These are phyloP conservation scores for Cydia fagiglandana DNA, from an alignment of 1,140 invertebrate genomes.

Conservation along the genomic window DNA sequence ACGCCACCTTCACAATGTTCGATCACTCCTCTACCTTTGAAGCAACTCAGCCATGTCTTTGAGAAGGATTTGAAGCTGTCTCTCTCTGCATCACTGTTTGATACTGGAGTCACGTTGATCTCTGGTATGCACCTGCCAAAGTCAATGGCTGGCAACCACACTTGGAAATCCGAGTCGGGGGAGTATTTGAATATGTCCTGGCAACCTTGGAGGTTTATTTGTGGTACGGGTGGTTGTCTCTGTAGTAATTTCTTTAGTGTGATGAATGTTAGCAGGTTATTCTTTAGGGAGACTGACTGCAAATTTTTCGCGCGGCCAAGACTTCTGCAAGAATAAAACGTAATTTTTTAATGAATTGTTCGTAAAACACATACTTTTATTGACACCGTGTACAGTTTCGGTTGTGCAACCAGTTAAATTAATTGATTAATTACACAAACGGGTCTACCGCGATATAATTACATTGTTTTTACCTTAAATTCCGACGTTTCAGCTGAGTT, in stretches of 20 bases:
- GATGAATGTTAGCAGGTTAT: slow-evolving; percentile 71
- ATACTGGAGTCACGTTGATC: slow-evolving; percentile 64
- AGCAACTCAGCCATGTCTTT: slow-evolving; percentile 71
- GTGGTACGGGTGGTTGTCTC: slow-evolving; percentile 68
- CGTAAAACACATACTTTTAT: not conserved
- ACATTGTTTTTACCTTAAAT: too few relatives aligned
- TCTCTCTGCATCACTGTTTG: slow-evolving; percentile 63
- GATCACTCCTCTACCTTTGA: slow-evolving; percentile 69
- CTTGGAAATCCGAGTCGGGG: slow-evolving; percentile 72
- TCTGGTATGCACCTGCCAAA: slow-evolving; percentile 71
- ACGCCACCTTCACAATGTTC: slow-evolving; percentile 69
- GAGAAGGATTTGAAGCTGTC: slow-evolving; percentile 69
- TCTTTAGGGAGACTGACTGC: slow-evolving; percentile 65
- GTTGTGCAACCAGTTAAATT: too few relatives aligned
- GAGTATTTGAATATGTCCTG: slow-evolving; percentile 76
- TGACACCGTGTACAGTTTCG: too few relatives aligned
- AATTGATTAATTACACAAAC: too few relatives aligned
- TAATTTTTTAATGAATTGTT: slow-evolving; percentile 5
- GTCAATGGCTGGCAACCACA: slow-evolving; percentile 68
- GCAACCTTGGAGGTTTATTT: slow-evolving; percentile 73
- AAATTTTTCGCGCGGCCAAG: slow-evolving; percentile 66
- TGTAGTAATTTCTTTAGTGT: slow-evolving; percentile 75
- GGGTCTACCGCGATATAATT: too few relatives aligned
- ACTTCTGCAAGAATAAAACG: slow-evolving; percentile 55
- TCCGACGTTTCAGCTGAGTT: too few relatives aligned